A percentile compares a stretch with the other conserved stretches of the same genome.
These are phyloP conservation scores for Holothuria scabra DNA, from an alignment of 53 echinoderm and acorn worm genomes.

Conservation along the genomic window DNA sequence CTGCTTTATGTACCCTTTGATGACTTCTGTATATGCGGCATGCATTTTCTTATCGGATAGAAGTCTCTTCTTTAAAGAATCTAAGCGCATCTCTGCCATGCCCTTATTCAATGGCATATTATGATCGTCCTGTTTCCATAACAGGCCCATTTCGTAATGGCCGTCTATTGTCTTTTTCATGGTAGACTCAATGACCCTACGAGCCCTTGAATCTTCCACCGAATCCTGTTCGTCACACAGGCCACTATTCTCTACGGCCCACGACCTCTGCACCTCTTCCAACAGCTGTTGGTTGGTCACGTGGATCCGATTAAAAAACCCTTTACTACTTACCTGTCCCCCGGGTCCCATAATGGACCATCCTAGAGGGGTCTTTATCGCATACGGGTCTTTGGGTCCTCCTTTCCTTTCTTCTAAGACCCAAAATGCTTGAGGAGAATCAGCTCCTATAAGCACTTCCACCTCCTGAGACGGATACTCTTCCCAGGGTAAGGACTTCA, in stretches of 20 bases:
- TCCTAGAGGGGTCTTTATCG: slow-evolving; percentile 60
- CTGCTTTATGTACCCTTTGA: slow-evolving; percentile 35
- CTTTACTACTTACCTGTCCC: slow-evolving; percentile 24
- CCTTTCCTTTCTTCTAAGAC: slow-evolving; percentile 60
- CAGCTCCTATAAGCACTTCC: slow-evolving; percentile 54
- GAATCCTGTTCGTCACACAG: slow-evolving; percentile 51
- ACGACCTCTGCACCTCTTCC: slow-evolving; percentile 60
- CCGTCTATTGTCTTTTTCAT: slow-evolving; percentile 50
- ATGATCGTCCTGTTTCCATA: slow-evolving; percentile 48
- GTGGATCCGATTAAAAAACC: slow-evolving; percentile 48
- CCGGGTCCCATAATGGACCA: slow-evolving; percentile 67
- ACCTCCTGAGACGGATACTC: slow-evolving; percentile 18
- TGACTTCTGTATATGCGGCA: slow-evolving; percentile 38
- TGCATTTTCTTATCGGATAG: slow-evolving; percentile 29
- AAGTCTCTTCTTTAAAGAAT: slow-evolving; percentile 44
- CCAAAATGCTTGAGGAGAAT: slow-evolving; percentile 59
- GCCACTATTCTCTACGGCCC: slow-evolving; percentile 63
- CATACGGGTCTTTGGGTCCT: slow-evolving; percentile 54
- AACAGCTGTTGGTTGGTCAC: slow-evolving; percentile 60
- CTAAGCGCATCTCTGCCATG: slow-evolving; percentile 47
- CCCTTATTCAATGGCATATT: slow-evolving; percentile 32
- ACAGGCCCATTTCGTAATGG: slow-evolving; percentile 64
- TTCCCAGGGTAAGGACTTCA: slow-evolving; percentile 55
- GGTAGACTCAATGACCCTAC: slow-evolving; percentile 48
- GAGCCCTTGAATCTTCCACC: slow-evolving; percentile 44